Evolutionary conservation across 2,797 vertebrate species (phyloP).

Genomic region (Hydrocynus forskahlii): DNA sequence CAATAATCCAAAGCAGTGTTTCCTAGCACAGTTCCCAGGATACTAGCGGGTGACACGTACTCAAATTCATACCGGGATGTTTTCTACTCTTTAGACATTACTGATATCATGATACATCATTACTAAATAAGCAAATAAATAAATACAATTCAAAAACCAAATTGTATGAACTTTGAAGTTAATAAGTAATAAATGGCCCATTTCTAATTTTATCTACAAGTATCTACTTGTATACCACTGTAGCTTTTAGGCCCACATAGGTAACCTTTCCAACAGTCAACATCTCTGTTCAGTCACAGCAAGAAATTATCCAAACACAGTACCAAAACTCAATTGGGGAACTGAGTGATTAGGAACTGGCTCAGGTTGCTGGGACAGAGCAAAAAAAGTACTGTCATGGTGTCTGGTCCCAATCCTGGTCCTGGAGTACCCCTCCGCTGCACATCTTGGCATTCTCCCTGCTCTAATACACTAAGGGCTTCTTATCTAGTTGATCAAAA

Average conservation of each 20-base stretch:
- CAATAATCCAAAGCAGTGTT: neutral
- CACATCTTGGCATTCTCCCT: neutral
- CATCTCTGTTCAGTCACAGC: neutral
- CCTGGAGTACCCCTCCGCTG: too few relatives aligned
- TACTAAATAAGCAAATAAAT: too few relatives aligned
- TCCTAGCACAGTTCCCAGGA: neutral
- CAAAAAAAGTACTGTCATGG: neutral
- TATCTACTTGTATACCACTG: neutral
- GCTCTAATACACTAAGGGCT: neutral
- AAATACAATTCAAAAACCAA: too few relatives aligned
- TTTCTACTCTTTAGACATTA: neutral
- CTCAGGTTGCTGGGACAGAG: neutral
- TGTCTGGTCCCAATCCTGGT: neutral
- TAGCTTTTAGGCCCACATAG: too few relatives aligned
- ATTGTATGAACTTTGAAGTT: too few relatives aligned
- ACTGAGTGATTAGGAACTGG: neutral
- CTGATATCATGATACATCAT: too few relatives aligned
- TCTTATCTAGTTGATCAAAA: too few relatives aligned
- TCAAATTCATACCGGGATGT: neutral
- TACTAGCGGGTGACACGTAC: neutral
- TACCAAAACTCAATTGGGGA: too few relatives aligned
- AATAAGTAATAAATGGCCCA: too few relatives aligned
- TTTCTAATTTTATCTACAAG: neutral
- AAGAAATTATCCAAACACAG: neutral
- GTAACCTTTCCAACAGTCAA: neutral